These are phyloP conservation scores for Nomada ferruginata DNA, from an alignment of 2,888 invertebrate species.

Conservation along the genomic window DNA sequence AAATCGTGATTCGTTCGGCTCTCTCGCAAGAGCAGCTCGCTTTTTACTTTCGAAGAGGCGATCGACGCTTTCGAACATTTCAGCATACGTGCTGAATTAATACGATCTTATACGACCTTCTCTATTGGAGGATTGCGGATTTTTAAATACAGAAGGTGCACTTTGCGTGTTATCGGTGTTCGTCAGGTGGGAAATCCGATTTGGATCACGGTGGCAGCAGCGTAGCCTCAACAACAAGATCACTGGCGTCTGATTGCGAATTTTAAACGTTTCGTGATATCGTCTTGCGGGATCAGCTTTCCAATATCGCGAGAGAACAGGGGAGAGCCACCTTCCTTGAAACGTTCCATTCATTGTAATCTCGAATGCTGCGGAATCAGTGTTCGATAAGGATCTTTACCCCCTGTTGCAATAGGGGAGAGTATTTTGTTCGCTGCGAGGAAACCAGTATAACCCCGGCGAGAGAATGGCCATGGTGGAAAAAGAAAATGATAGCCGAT, in stretches of 20 bases:
- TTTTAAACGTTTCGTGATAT: conserved; percentile 50
- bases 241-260: conserved; percentile 16
- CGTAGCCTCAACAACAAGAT: conserved; percentile 6
- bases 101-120: neutral
- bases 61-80: neutral
- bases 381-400: conserved; percentile 24
- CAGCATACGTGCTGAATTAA: neutral
- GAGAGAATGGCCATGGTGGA: neutral
- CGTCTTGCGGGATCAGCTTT: conserved; percentile 56
- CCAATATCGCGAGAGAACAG: conserved; percentile 40
- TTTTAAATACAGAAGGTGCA: neutral
- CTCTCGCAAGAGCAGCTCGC: neutral
- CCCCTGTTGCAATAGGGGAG: conserved; percentile 18
- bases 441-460: conserved; percentile 26
- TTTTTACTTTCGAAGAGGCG: no score
- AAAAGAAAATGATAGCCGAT: neutral
- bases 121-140: neutral
- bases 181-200: neutral
- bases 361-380: conserved; percentile 48
- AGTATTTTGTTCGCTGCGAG: conserved; percentile 26
- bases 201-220: conserved; percentile 7
- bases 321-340: conserved; percentile 29
- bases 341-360: conserved; percentile 55
- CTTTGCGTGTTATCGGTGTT: neutral
- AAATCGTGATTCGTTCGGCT: neutral